Evolutionary conservation across 2,113 vertebrate species (phyloP), one percentile per base, ranked within the genome.

Genomic region (Catharus fuscescens): DNA sequence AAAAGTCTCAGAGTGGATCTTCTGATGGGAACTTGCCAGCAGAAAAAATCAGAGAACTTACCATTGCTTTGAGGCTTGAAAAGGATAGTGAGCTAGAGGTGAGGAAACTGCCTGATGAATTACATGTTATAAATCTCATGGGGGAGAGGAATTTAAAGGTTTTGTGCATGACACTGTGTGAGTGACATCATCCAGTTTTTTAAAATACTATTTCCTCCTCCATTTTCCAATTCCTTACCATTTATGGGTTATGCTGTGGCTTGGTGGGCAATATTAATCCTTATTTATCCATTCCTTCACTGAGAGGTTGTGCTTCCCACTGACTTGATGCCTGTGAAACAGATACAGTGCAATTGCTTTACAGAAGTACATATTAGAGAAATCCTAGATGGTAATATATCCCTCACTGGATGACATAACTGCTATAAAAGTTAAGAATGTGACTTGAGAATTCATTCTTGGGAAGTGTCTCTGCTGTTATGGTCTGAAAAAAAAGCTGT

Each of bases 61-160:
- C 81, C 70, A 94, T 96, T 76, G 93, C 98, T 74, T 94, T 97
- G 60, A 92, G 86, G 45, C 94, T 95, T 84, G 97, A 98, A 78
- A 98, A 98, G 93, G 98, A 98, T 65, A 82, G 97, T 72, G 98
- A 98, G 54, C 80, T 98, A 38, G 97, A 99, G 98, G 99, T 99
- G 96, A 98, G 97, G 64, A 28, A 56, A 47, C 59, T 88, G 78
- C 32, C 45, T 40, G 13, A 18, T 26, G 44, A 53, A 20, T n/a
- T 69, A 0, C 17, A 2, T n/a, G 5, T 77, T 44, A 5, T 16
- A 13, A 52, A 18, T 76, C 29, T 79, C 18, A 3, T 12, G 36
- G 28, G 24, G 10, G 29, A 13, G 52, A 70, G 34, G 34, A 26
- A 81, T 88, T 42, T 69, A 69, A 94, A 72, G 31, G 29, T 47